phyloP scores from a whole-genome alignment of 2,888 invertebrate genomes.

The Cynaeus angustus region DNA sequence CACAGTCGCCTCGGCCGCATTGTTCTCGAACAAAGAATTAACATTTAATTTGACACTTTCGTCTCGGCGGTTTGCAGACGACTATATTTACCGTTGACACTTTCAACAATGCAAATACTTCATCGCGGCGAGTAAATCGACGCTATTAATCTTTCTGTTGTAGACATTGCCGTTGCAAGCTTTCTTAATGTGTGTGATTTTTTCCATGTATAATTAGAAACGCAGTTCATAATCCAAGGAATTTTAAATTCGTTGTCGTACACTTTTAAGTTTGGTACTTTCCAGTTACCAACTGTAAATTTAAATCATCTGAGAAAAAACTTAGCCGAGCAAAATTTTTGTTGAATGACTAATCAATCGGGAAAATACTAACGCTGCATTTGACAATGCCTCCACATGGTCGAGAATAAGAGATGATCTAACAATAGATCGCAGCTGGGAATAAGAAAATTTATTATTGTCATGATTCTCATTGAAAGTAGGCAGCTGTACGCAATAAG shows the following conservation, averaged over 20 bases:
- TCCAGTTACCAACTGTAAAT: too few relatives aligned
- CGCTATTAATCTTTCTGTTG: conserved; percentile 2
- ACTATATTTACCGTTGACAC: conserved; percentile 40
- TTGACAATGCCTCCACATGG: background rate
- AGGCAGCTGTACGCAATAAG: conserved; percentile 2
- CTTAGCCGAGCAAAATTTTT: too few relatives aligned
- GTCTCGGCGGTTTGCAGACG: conserved; percentile 34
- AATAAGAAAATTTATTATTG: conserved; percentile 10
- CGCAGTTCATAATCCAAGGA: too few relatives aligned
- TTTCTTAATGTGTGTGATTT: background rate
- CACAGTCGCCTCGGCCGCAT: conserved; percentile 35
- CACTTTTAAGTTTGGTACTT: too few relatives aligned
- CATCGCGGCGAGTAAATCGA: background rate
- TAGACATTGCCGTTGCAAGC: background rate
- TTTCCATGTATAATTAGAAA: conserved; percentile 3
- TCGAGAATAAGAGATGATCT: conserved; percentile 3
- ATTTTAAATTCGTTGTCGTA: background rate
- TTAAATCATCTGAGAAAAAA: too few relatives aligned
- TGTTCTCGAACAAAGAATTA: conserved; percentile 45
- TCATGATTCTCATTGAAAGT: conserved; percentile 11
- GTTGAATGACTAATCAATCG: too few relatives aligned
- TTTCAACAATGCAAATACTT: conserved; percentile 27
- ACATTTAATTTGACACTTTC: conserved; percentile 43
- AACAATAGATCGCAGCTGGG: conserved; percentile 9
- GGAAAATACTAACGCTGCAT: too few relatives aligned